Evolutionary conservation across 2,888 invertebrate species (phyloP).

Genomic region (Spatulosminthurus flaviceps): DNA sequence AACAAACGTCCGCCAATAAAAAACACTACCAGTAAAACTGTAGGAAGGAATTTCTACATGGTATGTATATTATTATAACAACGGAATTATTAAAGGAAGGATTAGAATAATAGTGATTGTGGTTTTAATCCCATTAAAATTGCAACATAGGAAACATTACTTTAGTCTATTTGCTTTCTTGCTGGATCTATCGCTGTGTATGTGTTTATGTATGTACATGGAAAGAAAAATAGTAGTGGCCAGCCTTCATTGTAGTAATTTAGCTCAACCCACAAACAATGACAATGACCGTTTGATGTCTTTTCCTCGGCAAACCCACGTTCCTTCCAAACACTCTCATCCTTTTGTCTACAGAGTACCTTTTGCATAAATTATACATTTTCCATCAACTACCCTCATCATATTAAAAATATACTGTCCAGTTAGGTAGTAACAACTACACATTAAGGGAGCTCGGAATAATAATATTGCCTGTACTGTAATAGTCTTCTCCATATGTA

Average conservation of each 20-base stretch:
- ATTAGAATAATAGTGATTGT: background rate
- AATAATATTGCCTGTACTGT: no score
- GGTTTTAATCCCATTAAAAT: constrained; percentile 5
- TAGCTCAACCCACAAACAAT: constrained; percentile 47
- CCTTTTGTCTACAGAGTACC: background rate
- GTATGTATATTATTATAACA: no score
- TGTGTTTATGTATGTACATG: no score
- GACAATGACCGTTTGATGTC: constrained; percentile 53
- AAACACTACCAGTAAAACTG: no score
- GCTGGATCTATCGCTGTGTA: no score
- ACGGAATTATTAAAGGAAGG: no score
- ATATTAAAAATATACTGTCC: constrained; percentile 11
- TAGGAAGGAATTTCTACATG: no score
- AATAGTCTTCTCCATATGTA: no score
- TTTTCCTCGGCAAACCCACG: constrained; percentile 14
- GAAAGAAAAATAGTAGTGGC: background rate
- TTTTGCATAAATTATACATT: no score
- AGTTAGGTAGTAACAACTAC: background rate
- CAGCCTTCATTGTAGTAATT: constrained; percentile 31
- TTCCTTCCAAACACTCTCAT: background rate
- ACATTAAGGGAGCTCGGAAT: no score
- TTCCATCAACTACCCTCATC: no score
- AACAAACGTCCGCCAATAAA: no score
- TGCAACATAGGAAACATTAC: background rate
- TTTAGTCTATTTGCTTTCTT: background rate